These are phyloP conservation scores for Hydrocynus forskahlii DNA, from an alignment of 2,797 vertebrate species.

Conservation along the genomic window DNA sequence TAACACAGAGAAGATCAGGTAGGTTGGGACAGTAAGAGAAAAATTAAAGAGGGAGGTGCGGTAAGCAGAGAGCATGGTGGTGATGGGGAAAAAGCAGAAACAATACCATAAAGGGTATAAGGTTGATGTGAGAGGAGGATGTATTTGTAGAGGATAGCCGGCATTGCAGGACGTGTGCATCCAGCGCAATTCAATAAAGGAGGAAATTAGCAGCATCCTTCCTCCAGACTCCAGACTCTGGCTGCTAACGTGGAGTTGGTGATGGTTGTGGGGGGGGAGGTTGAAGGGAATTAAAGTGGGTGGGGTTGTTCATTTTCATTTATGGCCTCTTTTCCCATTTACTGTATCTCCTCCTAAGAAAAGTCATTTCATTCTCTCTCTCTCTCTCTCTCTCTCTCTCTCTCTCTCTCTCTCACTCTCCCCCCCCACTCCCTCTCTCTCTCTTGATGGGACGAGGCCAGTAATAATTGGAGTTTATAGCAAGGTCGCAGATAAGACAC, in stretches of 20 bases:
- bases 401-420: no score
- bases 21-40: neutral
- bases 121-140: constrained; percentile 57
- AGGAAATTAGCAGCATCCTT: constrained; percentile 83
- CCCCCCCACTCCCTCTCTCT: neutral
- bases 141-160: constrained; percentile 55
- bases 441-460: neutral
- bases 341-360: constrained; percentile 68
- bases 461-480: constrained; percentile 13
- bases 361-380: constrained; percentile 69
- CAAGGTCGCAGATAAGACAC: constrained; percentile 10
- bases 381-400: neutral
- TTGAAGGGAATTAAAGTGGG: constrained; percentile 49
- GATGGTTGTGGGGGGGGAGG: constrained; percentile 29
- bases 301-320: constrained; percentile 75
- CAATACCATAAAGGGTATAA: constrained; percentile 27
- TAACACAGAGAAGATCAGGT: neutral
- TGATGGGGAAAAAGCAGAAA: constrained; percentile 19
- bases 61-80: neutral
- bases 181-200: constrained; percentile 79
- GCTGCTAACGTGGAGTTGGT: constrained; percentile 43
- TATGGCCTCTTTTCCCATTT: constrained; percentile 69
- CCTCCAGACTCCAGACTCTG: constrained; percentile 68
- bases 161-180: constrained; percentile 71
- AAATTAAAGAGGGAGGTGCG: neutral